phyloP scores from a whole-genome alignment of 2,888 invertebrate species.

The Drosophila longiperda region DNA sequence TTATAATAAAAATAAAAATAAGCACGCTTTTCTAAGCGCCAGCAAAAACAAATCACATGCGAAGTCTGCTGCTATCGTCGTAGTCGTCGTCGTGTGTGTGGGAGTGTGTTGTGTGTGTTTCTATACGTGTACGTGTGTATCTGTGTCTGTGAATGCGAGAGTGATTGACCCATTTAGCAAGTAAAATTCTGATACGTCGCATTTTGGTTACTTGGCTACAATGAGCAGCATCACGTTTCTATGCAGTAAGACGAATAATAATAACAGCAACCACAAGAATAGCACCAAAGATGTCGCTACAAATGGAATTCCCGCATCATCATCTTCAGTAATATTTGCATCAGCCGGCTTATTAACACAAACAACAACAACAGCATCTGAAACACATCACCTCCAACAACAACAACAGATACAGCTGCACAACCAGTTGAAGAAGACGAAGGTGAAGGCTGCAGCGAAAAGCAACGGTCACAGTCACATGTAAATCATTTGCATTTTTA shows the following conservation, averaged over 20 bases:
- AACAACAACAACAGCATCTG: slow-evolving; percentile 40
- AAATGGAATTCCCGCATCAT: slow-evolving; percentile 37
- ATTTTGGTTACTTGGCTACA: slow-evolving; percentile 46
- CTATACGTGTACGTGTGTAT: slow-evolving; percentile 10
- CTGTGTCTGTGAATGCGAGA: slow-evolving; percentile 34
- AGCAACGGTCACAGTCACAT: slow-evolving; percentile 71
- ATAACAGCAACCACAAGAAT: slow-evolving; percentile 46
- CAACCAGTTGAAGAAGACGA: slow-evolving; percentile 67
- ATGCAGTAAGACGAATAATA: slow-evolving; percentile 64
- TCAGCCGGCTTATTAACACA: slow-evolving; percentile 50
- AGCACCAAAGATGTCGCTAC: slow-evolving; percentile 40
- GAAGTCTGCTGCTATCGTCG: slow-evolving; percentile 18
- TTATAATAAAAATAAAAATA: slow-evolving; percentile 16
- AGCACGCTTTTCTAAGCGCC: slow-evolving; percentile 33
- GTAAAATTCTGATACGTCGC: slow-evolving; percentile 30
- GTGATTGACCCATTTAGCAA: slow-evolving; percentile 73
- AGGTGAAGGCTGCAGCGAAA: slow-evolving; percentile 65
- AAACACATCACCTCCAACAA: slow-evolving; percentile 40
- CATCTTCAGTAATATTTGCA: slow-evolving; percentile 33
- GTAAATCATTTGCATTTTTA: slow-evolving; percentile 72
- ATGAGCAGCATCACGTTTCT: slow-evolving; percentile 80
- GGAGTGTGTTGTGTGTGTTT: slow-evolving; percentile 30
- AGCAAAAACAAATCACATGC: slow-evolving; percentile 52
- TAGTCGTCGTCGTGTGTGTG: slow-evolving; percentile 13
- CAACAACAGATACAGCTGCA: slow-evolving; percentile 35